Evolutionary conservation across 2,797 vertebrate species (phyloP).

Genomic region (Danionella dracula): DNA sequence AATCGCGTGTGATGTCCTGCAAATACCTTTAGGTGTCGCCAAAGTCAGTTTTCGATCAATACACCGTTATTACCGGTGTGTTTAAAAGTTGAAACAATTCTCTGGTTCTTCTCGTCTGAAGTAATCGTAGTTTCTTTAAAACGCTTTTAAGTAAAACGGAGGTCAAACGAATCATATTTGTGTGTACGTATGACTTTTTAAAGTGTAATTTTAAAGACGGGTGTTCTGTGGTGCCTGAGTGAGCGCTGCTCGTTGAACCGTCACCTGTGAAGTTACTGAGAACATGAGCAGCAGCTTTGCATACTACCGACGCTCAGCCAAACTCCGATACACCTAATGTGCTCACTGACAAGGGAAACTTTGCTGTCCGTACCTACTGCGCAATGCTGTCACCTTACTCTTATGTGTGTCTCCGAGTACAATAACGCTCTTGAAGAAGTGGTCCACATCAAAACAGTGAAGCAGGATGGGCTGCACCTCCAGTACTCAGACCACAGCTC

Average conservation of each 20-base stretch:
- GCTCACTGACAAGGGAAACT: not conserved
- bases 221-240: not conserved
- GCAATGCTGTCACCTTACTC: not conserved
- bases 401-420: not conserved
- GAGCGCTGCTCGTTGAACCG: not conserved
- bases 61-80: no score
- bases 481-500: constrained; percentile 66
- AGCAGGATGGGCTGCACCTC: constrained; percentile 74
- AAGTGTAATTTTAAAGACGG: not conserved
- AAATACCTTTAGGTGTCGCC: constrained; percentile 1
- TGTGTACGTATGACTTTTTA: no score
- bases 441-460: not conserved
- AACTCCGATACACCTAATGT: not conserved
- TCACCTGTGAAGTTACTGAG: not conserved
- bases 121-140: no score
- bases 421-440: not conserved
- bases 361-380: not conserved
- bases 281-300: constrained; percentile 1
- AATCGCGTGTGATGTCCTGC: no score
- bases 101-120: no score
- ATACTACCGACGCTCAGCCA: not conserved
- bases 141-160: no score
- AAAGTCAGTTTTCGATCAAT: not conserved
- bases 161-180: no score
- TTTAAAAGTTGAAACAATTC: no score